Base-by-base conservation (phyloP, 1,140 invertebrate genomes). In the Drosophila leontia region DNA sequence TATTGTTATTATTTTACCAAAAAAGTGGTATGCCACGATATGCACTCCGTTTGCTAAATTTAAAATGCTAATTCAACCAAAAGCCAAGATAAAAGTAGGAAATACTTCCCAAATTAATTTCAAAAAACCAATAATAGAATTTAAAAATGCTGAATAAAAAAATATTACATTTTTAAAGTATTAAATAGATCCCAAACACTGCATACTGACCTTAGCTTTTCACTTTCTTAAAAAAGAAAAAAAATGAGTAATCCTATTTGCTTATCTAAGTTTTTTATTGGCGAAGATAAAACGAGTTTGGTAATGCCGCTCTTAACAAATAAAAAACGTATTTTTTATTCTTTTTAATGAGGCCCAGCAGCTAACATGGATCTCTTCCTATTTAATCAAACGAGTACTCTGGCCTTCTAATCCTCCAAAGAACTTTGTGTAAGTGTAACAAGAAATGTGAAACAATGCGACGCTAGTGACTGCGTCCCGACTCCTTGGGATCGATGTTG, bases 401-500 rank as follows among this genome's bases (percentile, higher is more conserved):
- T 7, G 13, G 32, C n/a, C 19, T 5, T 13, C 34, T 17, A 23
- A 12, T 60, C 15, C n/a, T 26, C n/a, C 37, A 26, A 51, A 11
- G 13, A 44, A 48, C 29, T 34, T 56, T 5, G 15, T 78, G 70
- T 41, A 42, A 60, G 19, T 48, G n/a, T 35, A 19, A 32, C 37
- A 53, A n/a, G 3, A 9, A 39, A 32, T 13, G 15, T 35, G 23
- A 11, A 19, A 6, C 0, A 15, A 23, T 47, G 45, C 12, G 3
- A 32, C 7, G 11, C 23, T 78, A 88, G 57, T 69, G 82, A 35
- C 68, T 65, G n/a, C 85, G 84, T 5, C 67, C 62, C 0, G 76
- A 26, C 8, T 80, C 76, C 12, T 68, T 59, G 6, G 62, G 44
- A 37, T 90, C 82, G 3, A 85, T 79, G 47, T 79, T 88, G 32